Evolutionary conservation across 2,888 invertebrate genomes (phyloP), one percentile per base, ranked within the genome.

Genomic region (Halictus ligatus): DNA sequence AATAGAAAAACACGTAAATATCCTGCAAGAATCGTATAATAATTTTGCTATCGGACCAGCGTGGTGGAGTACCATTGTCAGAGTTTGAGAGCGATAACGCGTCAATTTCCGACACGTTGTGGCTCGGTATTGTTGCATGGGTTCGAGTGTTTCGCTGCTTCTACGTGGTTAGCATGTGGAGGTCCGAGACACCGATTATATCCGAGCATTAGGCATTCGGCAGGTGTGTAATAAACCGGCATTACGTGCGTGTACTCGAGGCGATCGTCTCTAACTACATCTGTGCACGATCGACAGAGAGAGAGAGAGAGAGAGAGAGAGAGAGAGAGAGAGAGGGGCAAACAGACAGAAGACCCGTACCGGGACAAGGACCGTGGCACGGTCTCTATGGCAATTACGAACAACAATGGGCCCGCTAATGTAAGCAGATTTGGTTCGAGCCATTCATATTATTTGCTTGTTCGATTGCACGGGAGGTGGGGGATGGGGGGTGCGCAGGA

Each of bases 361-460:
- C 21, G 21, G 54, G 54, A n/a, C n/a, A n/a, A 54, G 50, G 21
- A 21, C 54, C 15, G 8, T 13, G 54, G 12, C 8, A 29, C 78
- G 18, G 78, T 50, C 81, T 86, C 88, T 78, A 82, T 89, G 83
- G 88, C 89, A 89, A 89, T 92, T 88, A 85, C 86, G 74, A 74
- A 71, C 87, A 79, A 89, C 89, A 91, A 91, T 91, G 83, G 89
- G 67, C 71, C 84, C 40, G 88, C 80, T 89, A 88, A 89, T 91
- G 86, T 86, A 89, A 89, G 89, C 89, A 89, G 87, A 92, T 91
- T 89, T 83, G 90, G 88, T 87, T 88, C 75, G 85, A 78, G 40
- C 86, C 81, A 71, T 88, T 88, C 84, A 80, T 86, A 88, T 91
- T 91, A 91, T 92, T 90, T 89, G 85, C 87, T 86, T 87, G 60